Evolutionary conservation across 2,888 invertebrate genomes (phyloP), one percentile per base, ranked within the genome.

Genomic region (Andrena trimmerana): DNA sequence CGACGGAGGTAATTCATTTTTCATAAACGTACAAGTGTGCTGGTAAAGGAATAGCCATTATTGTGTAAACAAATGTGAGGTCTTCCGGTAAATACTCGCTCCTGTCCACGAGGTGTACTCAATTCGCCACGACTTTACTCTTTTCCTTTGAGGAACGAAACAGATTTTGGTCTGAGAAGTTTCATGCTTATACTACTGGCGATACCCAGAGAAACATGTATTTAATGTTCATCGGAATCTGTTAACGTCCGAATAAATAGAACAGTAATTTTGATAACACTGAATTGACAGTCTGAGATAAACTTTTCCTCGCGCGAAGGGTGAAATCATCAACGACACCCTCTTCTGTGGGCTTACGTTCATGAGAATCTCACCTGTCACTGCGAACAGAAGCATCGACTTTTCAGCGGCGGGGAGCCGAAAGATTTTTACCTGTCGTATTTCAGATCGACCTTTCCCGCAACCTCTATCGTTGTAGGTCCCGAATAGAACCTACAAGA

Each of bases 211-310:
- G 42, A 42, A 42, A 42, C 4, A 0, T 16, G 42, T 42, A 42
- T 4, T 42, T 42, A 78, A 78, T 80, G 70, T 80, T 70, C 60
- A 78, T 60, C 60, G 24, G 52, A 57, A 67, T 54, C 63, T 60
- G 79, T 86, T 85, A 86, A 83, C 69, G 84, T 75, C 48, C 71
- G 78, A 86, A 72, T 65, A 86, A 86, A 86, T 67, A 68, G 63
- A 57, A 65, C 48, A 62, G 48, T 60, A 67, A 71, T 78, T 71
- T 80, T 66, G 42, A 48, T 54, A 57, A 36, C 36, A 62, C 50
- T 65, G 48, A n/a, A 54, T 7, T 67, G 79, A 60, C 60, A 63
- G 68, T 62, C 62, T 50, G 67, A 67, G 29, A 63, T 20, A 13
- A 50, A 29, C 10, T 24, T 24, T 24, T 10, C 20, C 31, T 13